phyloP scores from a whole-genome alignment of 2,888 invertebrate species.

The Athripsodes cinereus region DNA sequence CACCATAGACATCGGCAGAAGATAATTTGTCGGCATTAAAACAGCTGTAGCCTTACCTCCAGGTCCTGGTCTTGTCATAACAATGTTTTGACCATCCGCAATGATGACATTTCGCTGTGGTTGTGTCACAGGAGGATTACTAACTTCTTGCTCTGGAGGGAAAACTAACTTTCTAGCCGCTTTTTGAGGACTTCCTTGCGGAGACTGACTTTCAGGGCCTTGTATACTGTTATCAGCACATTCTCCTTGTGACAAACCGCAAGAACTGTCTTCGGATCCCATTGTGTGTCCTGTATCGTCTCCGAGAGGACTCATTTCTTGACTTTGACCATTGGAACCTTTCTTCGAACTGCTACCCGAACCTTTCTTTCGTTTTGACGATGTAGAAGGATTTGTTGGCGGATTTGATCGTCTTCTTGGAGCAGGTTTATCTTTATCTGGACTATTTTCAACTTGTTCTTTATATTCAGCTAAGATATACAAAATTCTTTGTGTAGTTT shows the following conservation, averaged over 20 bases:
- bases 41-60: conserved; percentile 60
- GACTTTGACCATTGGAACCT: conserved; percentile 37
- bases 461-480: conserved; percentile 76
- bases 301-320: conserved; percentile 53
- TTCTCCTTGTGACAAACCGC: conserved; percentile 57
- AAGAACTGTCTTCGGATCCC: conserved; percentile 73
- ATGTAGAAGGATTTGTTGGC: conserved; percentile 63
- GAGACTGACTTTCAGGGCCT: conserved; percentile 47
- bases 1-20: conserved; percentile 64
- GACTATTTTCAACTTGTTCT: conserved; percentile 72
- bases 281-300: conserved; percentile 65
- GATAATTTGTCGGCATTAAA: conserved; percentile 66
- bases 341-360: conserved; percentile 55
- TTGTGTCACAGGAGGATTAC: conserved; percentile 30
- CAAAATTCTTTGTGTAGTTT: conserved; percentile 72
- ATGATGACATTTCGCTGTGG: conserved; percentile 53
- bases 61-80: conserved; percentile 54
- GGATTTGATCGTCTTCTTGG: conserved; percentile 69
- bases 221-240: conserved; percentile 40
- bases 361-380: conserved; percentile 64
- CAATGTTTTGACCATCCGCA: conserved; percentile 59
- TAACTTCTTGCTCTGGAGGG: conserved; percentile 43
- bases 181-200: conserved; percentile 51
- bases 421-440: conserved; percentile 77
- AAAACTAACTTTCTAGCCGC: conserved; percentile 44